A percentile compares a stretch with the other conserved stretches of the same genome.
Conservation (phyloP, 2,797 vertebrate species). For the Emys orbicularis region DNA sequence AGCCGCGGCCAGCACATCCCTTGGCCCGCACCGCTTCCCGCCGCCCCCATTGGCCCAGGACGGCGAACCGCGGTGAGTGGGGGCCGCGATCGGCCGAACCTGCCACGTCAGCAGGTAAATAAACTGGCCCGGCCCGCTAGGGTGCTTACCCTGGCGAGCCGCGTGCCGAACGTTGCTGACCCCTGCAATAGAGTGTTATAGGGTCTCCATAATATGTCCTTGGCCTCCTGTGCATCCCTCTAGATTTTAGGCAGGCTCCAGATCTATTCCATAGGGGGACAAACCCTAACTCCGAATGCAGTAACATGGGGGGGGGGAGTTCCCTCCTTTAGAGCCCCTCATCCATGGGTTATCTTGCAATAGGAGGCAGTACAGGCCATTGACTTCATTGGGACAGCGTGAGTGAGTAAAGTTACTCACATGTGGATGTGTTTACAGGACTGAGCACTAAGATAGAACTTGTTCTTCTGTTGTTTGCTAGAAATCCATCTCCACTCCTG, state of each 20-base stretch:
- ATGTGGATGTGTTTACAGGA: not conserved
- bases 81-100: too few relatives aligned
- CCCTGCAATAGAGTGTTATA: too few relatives aligned
- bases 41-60: too few relatives aligned
- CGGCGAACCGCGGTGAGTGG: too few relatives aligned
- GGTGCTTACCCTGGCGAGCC: too few relatives aligned
- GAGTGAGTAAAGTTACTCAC: fast-evolving
- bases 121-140: too few relatives aligned
- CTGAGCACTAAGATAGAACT: fast-evolving
- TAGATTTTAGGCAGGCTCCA: not conserved
- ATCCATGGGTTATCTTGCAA: not conserved
- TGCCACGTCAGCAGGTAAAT: too few relatives aligned
- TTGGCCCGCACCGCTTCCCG: too few relatives aligned
- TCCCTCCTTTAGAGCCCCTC: not conserved
- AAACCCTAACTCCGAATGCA: not conserved
- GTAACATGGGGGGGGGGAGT: not conserved
- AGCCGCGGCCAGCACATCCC: too few relatives aligned
- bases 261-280: not conserved
- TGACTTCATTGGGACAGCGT: not conserved
- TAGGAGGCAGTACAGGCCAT: not conserved
- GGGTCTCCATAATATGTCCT: too few relatives aligned
- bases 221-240: not conserved
- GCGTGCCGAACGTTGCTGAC: too few relatives aligned
- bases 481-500: not conserved
- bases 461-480: not conserved